phyloP scores from a whole-genome alignment of 2,888 invertebrate genomes.

The Pomacea canaliculata region DNA sequence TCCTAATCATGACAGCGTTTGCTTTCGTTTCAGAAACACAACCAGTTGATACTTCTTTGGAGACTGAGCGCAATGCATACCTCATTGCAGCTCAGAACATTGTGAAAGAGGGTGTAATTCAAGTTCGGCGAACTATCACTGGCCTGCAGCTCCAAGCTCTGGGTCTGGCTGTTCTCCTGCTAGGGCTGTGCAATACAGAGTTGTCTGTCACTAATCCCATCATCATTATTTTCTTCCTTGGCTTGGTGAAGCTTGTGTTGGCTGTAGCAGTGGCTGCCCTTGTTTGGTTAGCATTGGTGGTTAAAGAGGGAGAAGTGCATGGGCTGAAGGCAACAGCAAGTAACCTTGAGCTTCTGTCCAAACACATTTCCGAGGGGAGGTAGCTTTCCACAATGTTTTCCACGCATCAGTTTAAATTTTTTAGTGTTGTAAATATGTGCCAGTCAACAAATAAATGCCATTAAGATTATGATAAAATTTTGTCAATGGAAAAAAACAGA shows the following conservation, averaged over 20 bases:
- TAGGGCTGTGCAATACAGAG: conserved; percentile 15
- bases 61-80: neutral
- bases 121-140: neutral
- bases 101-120: neutral
- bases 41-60: neutral
- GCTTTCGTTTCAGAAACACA: no score
- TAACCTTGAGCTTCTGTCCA: neutral
- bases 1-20: no score
- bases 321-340: conserved; percentile 42
- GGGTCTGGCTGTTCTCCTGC: conserved; percentile 22
- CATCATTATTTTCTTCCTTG: conserved; percentile 38
- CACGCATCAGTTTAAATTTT: no score
- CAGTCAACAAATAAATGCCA: no score
- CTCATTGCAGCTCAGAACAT: conserved; percentile 11
- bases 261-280: conserved; percentile 47
- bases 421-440: no score
- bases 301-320: conserved; percentile 53
- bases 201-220: conserved; percentile 8
- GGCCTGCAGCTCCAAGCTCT: conserved; percentile 20
- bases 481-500: no score
- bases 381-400: no score
- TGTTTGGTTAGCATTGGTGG: conserved; percentile 48
- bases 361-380: no score
- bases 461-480: no score
- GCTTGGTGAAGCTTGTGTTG: conserved; percentile 39